Percentiles rank a stretch among this genome's conserved stretches.
Conservation (phyloP, 2,113 vertebrate genomes). For the Amphiprion percula region DNA sequence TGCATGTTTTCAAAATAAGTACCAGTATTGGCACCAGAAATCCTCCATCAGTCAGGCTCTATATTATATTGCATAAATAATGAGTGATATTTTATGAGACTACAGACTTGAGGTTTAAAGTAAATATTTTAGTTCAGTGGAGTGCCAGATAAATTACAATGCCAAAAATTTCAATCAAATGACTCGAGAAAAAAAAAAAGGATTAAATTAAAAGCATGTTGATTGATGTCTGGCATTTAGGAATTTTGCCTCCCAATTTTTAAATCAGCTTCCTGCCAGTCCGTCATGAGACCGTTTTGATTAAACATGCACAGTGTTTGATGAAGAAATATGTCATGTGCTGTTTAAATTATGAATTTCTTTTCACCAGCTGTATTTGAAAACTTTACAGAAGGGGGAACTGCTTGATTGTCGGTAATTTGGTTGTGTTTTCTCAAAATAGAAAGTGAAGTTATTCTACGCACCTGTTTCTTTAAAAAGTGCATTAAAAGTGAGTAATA, state of each 20-base stretch:
- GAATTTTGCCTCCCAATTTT: slow-evolving; percentile 5
- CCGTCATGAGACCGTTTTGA: slow-evolving; percentile 27
- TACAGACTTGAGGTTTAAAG: no score
- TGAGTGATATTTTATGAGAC: no score
- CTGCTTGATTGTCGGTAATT: neutral
- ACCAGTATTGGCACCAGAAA: no score
- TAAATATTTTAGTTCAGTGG: no score
- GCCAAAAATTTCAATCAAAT: neutral
- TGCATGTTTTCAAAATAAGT: no score
- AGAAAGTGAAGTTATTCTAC: no score
- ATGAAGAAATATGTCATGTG: slow-evolving; percentile 3
- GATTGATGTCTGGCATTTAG: slow-evolving; percentile 37
- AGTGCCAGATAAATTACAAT: neutral
- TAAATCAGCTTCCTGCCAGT: slow-evolving; percentile 8
- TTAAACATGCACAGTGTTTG: slow-evolving; percentile 15
- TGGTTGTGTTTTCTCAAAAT: neutral
- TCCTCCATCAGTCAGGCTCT: no score
- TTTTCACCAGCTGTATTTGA: neutral
- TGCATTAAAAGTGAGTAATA: neutral
- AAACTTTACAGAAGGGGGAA: neutral
- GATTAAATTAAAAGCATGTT: neutral
- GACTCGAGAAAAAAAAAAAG: neutral
- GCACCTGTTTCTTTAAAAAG: neutral
- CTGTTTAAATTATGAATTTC: neutral
- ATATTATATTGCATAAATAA: no score